Evolutionary conservation across 2,113 vertebrate species (phyloP).

Genomic region (Mungos mungo): DNA sequence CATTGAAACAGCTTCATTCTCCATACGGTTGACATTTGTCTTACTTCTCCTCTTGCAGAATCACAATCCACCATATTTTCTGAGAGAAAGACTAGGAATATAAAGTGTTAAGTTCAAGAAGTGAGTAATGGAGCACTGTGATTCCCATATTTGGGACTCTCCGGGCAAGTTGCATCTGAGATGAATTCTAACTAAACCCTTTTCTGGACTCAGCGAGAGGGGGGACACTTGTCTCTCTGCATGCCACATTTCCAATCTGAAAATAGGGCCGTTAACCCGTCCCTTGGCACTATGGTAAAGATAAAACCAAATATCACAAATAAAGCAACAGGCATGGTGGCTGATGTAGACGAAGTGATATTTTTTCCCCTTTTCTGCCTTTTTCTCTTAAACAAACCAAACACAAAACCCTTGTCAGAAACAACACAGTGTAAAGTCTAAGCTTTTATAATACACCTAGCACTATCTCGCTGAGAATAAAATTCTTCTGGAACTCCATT

Average conservation of each 20-base stretch:
- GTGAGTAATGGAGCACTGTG: background rate
- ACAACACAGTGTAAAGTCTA: background rate
- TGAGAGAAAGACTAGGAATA: background rate
- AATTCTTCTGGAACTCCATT: background rate
- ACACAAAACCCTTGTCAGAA: background rate
- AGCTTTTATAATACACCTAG: background rate
- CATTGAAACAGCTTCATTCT: background rate
- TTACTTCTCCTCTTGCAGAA: background rate
- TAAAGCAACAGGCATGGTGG: background rate
- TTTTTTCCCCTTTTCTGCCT: conserved; percentile 14
- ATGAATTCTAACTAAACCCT: background rate
- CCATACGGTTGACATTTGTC: background rate
- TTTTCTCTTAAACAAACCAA: background rate
- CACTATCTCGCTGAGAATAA: background rate
- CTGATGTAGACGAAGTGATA: background rate
- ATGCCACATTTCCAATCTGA: background rate
- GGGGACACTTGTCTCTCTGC: background rate
- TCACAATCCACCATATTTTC: background rate
- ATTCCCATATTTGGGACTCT: background rate
- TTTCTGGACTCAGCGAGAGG: rapidly evolving
- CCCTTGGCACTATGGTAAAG: background rate
- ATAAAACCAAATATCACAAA: background rate
- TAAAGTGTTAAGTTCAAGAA: background rate
- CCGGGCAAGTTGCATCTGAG: background rate
- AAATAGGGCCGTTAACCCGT: background rate